Base-by-base conservation (phyloP, 1,140 invertebrate species). In the Drosophila melanica region DNA sequence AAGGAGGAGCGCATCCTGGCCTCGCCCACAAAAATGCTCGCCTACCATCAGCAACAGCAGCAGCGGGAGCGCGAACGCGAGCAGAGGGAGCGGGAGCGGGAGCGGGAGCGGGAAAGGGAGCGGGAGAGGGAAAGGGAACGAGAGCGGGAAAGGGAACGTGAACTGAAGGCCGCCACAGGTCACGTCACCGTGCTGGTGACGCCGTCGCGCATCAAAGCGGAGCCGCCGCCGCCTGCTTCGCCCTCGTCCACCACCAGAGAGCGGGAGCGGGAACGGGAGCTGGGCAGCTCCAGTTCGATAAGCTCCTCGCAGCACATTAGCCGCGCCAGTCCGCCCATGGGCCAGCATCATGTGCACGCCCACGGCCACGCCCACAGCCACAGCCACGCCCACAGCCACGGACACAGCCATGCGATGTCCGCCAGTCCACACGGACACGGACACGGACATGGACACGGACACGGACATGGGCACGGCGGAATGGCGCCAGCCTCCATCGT, bases 161-260 rank as follows among this genome's bases (percentile, higher is more conserved):
- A 44, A 37, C 51, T 41, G 50, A 74, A 45, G 58, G 93, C 93
- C 1, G 92, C 93, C 51, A 93, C 92, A 62, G 81, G 91, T 18
- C 90, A 92, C 70, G 91, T 91, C 4, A 92, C 90, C 10, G 91
- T 92, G 41, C 72, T 92, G 51, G 91, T 92, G 50, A 92, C 91
- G 39, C 91, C 91, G 7, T 91, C 91, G 16, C 70, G 91, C 37
- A 91, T 92, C 23, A 92, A 92, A 48, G 90, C 90, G 27, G 91
- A 92, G 77, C 77, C 79, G 30, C 81, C 78, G 30, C 18, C 90
- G 89, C 91, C 77, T 84, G 90, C 77, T 90, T 92, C 70, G 91
- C 79, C 85, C 67, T 78, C 81, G 5, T 77, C 85, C 39, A 76
- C 39, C 0, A 77, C 77, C 0, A 10, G 77, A 4, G 77, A 80